Conservation (phyloP, 2,113 vertebrate genomes). For the Hypocryptadius cinnamomeus region DNA sequence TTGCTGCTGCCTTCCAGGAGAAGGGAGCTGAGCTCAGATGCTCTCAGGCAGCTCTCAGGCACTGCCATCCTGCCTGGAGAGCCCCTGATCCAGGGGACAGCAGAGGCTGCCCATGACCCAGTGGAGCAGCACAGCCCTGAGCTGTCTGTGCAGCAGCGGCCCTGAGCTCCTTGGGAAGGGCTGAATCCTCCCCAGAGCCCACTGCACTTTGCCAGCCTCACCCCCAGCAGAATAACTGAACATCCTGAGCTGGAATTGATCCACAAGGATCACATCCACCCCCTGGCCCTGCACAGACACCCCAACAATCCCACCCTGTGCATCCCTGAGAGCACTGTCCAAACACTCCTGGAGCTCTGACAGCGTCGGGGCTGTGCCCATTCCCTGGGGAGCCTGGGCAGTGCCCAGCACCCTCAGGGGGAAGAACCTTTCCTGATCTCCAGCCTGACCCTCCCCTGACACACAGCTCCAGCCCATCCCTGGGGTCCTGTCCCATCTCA, state of each 20-base stretch:
- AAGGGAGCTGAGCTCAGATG: rapidly evolving
- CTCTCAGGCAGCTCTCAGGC: background rate
- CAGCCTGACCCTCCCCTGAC: background rate
- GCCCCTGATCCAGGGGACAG: too few species aligned
- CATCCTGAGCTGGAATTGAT: background rate
- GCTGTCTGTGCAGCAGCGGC: background rate
- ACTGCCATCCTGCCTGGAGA: rapidly evolving
- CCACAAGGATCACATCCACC: background rate
- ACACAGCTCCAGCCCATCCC: background rate
- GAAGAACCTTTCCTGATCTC: background rate
- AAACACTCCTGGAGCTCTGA: background rate
- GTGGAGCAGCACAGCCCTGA: background rate
- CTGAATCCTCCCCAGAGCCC: background rate
- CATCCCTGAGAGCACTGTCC: rapidly evolving
- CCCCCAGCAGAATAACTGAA: background rate
- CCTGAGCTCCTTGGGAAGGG: background rate
- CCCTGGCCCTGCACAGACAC: background rate
- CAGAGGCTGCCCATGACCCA: background rate
- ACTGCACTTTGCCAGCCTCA: background rate
- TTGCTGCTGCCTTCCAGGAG: background rate
- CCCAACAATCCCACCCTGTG: background rate
- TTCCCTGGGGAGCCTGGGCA: background rate
- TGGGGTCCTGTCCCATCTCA: background rate
- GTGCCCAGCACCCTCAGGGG: background rate
- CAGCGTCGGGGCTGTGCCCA: background rate